Evolutionary conservation across 2,888 invertebrate genomes (phyloP).

Genomic region (Drosophila ustulata): DNA sequence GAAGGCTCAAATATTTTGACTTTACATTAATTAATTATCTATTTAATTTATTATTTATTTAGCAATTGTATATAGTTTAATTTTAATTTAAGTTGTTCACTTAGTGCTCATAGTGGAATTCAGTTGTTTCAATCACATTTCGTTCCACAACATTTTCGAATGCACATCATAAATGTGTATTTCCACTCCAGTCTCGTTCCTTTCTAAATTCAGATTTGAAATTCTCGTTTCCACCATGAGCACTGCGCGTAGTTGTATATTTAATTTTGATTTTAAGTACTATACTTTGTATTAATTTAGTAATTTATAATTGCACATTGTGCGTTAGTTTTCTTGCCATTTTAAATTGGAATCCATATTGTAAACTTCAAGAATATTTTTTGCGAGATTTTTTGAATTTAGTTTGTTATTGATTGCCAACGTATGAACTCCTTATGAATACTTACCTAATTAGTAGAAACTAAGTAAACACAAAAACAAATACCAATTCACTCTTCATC

Average conservation of each 20-base stretch:
- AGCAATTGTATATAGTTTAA: slow-evolving; percentile 45
- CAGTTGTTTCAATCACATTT: neutral
- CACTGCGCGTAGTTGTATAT: slow-evolving; percentile 16
- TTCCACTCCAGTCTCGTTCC: neutral
- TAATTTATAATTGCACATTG: slow-evolving; percentile 5
- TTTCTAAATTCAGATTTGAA: neutral
- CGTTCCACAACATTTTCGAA: neutral
- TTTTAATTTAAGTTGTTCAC: slow-evolving; percentile 31
- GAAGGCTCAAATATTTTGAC: slow-evolving; percentile 44
- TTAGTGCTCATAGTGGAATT: slow-evolving; percentile 8
- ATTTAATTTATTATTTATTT: slow-evolving; percentile 30
- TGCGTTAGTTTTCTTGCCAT: slow-evolving; percentile 13
- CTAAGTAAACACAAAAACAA: slow-evolving; percentile 64
- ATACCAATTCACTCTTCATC: slow-evolving; percentile 71
- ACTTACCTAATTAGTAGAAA: slow-evolving; percentile 34
- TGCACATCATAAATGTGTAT: neutral
- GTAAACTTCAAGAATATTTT: slow-evolving; percentile 34
- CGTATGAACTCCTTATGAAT: slow-evolving; percentile 32
- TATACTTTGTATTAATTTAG: slow-evolving; percentile 26
- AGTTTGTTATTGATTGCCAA: slow-evolving; percentile 38
- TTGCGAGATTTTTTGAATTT: slow-evolving; percentile 14
- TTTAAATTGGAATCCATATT: slow-evolving; percentile 39
- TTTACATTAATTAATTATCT: slow-evolving; percentile 11
- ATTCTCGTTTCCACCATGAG: slow-evolving; percentile 10
- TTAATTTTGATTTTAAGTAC: slow-evolving; percentile 22